Evolutionary conservation across 2,797 vertebrate genomes (phyloP), one percentile per base, ranked within the genome.

Genomic region (Lindbergichthys nudifrons): DNA sequence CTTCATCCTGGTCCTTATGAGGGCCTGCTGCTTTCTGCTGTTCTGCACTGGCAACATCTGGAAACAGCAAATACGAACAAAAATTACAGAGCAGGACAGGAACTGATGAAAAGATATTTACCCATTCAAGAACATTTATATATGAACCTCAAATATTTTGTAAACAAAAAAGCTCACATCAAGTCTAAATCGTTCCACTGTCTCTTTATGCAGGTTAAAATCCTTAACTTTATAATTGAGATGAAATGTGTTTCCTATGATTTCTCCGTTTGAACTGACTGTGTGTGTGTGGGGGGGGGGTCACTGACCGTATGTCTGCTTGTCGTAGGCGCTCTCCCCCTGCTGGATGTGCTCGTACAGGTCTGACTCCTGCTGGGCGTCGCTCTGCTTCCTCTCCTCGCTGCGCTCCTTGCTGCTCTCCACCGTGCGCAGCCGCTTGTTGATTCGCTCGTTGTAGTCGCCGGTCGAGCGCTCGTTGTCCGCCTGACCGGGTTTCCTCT

Each of bases 401-500:
- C 84, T 62, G 1, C 60, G 58, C 2, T 90, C 87, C 11, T 91
- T 85, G 2, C 77, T 87, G 74, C 91, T 94, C 46, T 98, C 96
- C 54, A 97, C 85, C 0, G 95, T 98, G 14, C 94, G 95, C 79
- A 99, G 75, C 0, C 98, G 94, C 83, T 99, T 99, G 76, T 95
- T 96, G n/a, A 97, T 62, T 0, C 10, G 95, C 12, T 99, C 96
- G 0, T 66, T 97, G 84, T 95, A 88, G 84, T 99, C 96, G 0
- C 98, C 98, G 4, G 95, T 85, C 0, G 95, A 95, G 2, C 97
- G 96, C 65, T 99, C 96, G 0, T 97, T 96, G 88, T 99, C 96
- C 0, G 97, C 96, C 36, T 91, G 95, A 0, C 98, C 98, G 0
- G 97, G 98, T 85, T 98, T 99, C 75, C 98, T 95, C 88, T 99